Conservation (phyloP, 2,888 invertebrate genomes). For the Agrilus cyanescens region DNA sequence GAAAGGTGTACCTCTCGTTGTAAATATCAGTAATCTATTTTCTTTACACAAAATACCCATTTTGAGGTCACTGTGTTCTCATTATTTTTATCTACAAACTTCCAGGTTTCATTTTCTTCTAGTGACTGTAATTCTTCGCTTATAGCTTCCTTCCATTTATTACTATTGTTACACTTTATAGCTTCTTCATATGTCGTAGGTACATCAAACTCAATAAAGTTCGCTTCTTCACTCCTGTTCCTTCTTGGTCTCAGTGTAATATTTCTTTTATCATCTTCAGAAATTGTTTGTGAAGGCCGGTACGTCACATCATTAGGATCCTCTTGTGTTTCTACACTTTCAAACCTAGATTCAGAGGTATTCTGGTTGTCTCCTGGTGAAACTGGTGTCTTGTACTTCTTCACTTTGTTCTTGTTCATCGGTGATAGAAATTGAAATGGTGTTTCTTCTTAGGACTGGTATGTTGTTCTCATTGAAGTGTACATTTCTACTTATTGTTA, state of each 20-base stretch:
- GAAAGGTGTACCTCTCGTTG: too few relatives aligned
- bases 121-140: constrained; percentile 13
- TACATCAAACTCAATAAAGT: constrained; percentile 9
- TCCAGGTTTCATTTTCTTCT: constrained; percentile 13
- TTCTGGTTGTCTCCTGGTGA: background rate
- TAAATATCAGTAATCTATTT: too few relatives aligned
- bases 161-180: constrained; percentile 7
- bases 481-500: constrained; percentile 16
- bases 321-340: constrained; percentile 1
- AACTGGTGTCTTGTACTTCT: constrained; percentile 1
- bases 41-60: constrained; percentile 14
- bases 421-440: background rate
- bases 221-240: constrained; percentile 8
- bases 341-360: background rate
- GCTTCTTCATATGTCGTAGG: constrained; percentile 15
- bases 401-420: background rate
- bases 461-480: constrained; percentile 10
- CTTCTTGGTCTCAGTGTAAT: constrained; percentile 4
- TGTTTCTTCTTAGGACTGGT: background rate
- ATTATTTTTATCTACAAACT: constrained; percentile 5
- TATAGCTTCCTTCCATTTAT: constrained; percentile 11
- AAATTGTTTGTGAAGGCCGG: background rate
- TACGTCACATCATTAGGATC: background rate
- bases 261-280: background rate
- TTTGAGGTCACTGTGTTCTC: constrained; percentile 10